These are phyloP conservation scores for Cephalotes varians DNA, from an alignment of 2,888 invertebrate species.

Conservation along the genomic window DNA sequence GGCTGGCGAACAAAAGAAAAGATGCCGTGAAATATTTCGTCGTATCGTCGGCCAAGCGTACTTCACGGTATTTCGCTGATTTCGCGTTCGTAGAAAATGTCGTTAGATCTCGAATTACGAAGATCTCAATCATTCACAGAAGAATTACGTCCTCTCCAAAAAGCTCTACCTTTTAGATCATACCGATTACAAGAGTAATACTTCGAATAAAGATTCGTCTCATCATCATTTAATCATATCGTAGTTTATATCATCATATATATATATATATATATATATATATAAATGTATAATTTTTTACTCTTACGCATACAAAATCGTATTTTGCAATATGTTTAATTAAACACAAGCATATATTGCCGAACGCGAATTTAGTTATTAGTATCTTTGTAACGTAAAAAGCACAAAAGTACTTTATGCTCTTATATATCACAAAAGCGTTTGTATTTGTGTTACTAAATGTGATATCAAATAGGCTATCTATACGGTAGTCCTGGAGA, in stretches of 20 bases:
- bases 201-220: background rate
- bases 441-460: slow-evolving; percentile 1
- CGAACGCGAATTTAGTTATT: background rate
- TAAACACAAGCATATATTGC: background rate
- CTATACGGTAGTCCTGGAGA: slow-evolving; percentile 26
- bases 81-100: slow-evolving; percentile 32
- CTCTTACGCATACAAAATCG: background rate
- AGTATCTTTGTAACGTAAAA: background rate
- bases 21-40: slow-evolving; percentile 46
- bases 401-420: background rate
- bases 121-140: slow-evolving; percentile 12
- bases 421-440: background rate
- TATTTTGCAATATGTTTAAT: slow-evolving; percentile 4
- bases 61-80: slow-evolving; percentile 44
- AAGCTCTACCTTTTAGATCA: background rate
- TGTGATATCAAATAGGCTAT: slow-evolving; percentile 28
- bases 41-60: slow-evolving; percentile 18
- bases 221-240: background rate
- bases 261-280: too few relatives aligned
- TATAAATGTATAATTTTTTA: background rate
- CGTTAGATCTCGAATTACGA: slow-evolving; percentile 20
- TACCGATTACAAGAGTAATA: background rate
- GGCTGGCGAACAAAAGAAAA: slow-evolving; percentile 41
- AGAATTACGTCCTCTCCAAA: background rate
- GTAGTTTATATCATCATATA: background rate